Percentiles rank a stretch among this genome's conserved stretches.
Conservation (phyloP, 2,113 vertebrate species). For the Andinoacara biseriatus region DNA sequence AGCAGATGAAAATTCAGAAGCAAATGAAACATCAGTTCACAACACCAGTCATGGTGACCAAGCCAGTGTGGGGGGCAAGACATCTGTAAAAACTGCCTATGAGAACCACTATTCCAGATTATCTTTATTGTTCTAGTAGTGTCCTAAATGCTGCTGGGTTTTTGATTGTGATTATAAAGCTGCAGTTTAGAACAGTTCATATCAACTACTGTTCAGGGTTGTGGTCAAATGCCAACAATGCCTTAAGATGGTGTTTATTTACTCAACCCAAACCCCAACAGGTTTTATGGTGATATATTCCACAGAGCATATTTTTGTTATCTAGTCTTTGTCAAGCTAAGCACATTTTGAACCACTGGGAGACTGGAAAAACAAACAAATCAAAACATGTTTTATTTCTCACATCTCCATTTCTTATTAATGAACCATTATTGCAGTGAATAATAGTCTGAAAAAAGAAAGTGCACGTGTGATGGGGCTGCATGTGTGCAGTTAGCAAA, state of each 20-base stretch:
- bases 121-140: not conserved
- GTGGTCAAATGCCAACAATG: not conserved
- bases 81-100: not conserved
- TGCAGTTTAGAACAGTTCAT: not conserved
- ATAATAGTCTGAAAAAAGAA: not conserved
- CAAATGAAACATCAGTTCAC: slow-evolving; percentile 34
- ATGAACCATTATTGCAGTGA: not conserved
- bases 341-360: not conserved
- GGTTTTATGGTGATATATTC: not conserved
- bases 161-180: not conserved
- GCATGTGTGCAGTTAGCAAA: slow-evolving; percentile 24
- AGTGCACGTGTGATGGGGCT: not conserved
- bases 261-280: not conserved
- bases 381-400: not conserved
- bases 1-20: slow-evolving; percentile 23
- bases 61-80: not conserved
- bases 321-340: not conserved
- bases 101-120: not conserved
- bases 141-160: not conserved
- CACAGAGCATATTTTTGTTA: not conserved
- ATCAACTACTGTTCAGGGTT: not conserved
- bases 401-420: not conserved
- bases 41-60: slow-evolving; percentile 33
- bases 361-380: not conserved
- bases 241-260: not conserved